Base-by-base conservation (phyloP, 2,888 invertebrate genomes). In the Stomorhina lunata region DNA sequence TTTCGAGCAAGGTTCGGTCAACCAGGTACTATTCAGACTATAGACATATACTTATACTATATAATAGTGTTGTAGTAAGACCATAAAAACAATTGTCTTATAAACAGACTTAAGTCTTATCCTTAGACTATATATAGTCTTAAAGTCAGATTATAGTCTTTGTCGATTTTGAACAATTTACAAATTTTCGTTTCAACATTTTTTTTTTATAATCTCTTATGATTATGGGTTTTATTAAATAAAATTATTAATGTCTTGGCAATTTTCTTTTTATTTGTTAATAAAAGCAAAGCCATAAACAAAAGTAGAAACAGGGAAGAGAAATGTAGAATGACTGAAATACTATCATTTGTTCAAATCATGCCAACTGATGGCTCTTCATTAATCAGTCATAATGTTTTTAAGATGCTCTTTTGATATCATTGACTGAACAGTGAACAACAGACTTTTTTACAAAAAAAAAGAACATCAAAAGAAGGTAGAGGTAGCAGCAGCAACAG, bases 341-440 rank as follows among this genome's bases (percentile, higher is more conserved):
- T 69, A 40, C 55, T 53, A 79, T 68, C 68, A 80, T 80, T 80
- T 77, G 66, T 63, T 43, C 66, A 76, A 72, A 80, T 83, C 80
- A 80, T 83, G 77, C 72, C 73, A 57, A 84, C 59, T 83, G 68
- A 81, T 78, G 78, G 86, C 83, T 85, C 86, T 85, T 88, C 88
- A 89, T 89, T 89, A 88, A 89, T 88, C 88, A 89, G 86, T 75
- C 71, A 75, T 66, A 79, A 71, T 76, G 68, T 61, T 80, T 75
- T 50, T 25, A 61, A 71, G 48, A 65, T 71, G 53, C 20, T 72
- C 69, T 68, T 81, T 57, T 72, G 73, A 69, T 84, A 82, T 66
- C 84, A 77, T 37, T 43, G 84, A 88, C 37, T 43, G 84, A 88
- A 86, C 73, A 86, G 84, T 88, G 87, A 87, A 83, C 84, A 76